A percentile compares a stretch with the other conserved stretches of the same genome.
Evolutionary conservation across 2,888 invertebrate genomes (phyloP).

Genomic region (Spodoptera picta): DNA sequence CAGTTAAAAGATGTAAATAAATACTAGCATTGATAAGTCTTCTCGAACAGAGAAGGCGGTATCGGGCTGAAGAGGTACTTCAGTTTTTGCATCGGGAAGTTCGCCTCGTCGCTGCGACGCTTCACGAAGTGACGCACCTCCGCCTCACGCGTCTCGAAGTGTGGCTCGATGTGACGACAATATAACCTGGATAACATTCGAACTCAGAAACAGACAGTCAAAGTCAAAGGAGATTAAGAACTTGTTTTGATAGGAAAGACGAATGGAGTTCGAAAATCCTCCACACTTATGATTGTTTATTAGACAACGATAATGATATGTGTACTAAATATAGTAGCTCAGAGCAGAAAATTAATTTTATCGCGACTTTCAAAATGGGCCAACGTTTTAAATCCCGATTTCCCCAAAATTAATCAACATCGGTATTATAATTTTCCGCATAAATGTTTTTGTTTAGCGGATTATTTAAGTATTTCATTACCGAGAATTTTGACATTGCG

Average conservation of each 20-base stretch:
- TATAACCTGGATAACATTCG: conserved; percentile 71
- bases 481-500: conserved; percentile 21
- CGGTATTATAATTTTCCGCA: conserved; percentile 4
- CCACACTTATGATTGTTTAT: too few relatives aligned
- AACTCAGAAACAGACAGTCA: not conserved
- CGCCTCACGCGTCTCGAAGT: conserved; percentile 72
- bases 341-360: too few relatives aligned
- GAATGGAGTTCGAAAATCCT: too few relatives aligned
- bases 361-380: too few relatives aligned
- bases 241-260: too few relatives aligned
- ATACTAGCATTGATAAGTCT: conserved; percentile 79
- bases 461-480: conserved; percentile 17
- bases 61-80: conserved; percentile 75
- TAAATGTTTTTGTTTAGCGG: conserved; percentile 16
- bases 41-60: conserved; percentile 73
- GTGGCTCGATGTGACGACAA: conserved; percentile 80
- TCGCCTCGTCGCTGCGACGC: conserved; percentile 75
- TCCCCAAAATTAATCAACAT: not conserved
- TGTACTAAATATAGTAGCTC: too few relatives aligned
- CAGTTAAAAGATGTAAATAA: not conserved
- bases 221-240: too few relatives aligned
- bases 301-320: too few relatives aligned
- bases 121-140: conserved; percentile 79
- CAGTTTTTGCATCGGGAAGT: conserved; percentile 76
- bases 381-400: not conserved